These are phyloP conservation scores for Ochotona curzoniae DNA, from an alignment of 2,113 vertebrate species.

Conservation along the genomic window DNA sequence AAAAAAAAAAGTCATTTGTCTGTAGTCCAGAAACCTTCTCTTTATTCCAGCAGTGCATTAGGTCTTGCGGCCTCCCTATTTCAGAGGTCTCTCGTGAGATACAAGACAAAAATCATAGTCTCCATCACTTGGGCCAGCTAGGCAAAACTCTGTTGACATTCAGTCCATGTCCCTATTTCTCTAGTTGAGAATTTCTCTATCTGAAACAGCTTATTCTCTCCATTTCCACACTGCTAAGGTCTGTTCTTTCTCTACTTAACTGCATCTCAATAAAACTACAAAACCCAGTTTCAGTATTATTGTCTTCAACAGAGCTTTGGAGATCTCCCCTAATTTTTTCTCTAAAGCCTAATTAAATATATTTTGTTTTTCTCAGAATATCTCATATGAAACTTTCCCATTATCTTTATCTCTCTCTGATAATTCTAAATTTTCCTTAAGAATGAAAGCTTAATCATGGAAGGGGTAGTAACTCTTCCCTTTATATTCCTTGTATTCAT, in stretches of 20 bases:
- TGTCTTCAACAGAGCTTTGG: neutral
- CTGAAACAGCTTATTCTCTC: neutral
- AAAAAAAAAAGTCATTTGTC: neutral
- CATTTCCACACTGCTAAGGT: neutral
- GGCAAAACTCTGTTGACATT: neutral
- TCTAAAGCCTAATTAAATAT: neutral
- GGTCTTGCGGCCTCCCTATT: neutral
- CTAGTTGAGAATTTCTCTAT: neutral
- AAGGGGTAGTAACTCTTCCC: neutral
- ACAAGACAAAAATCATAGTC: neutral
- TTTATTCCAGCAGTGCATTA: neutral
- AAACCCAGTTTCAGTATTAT: neutral
- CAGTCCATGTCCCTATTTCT: fast-evolving
- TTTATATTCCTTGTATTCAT: neutral
- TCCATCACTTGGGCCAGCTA: neutral
- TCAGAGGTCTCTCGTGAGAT: neutral
- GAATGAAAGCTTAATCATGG: neutral
- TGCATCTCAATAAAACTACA: neutral
- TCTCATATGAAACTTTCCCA: neutral
- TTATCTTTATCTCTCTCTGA: neutral
- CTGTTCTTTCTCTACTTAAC: neutral
- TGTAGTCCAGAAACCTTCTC: neutral
- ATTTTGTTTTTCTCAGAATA: neutral
- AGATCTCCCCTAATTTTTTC: neutral
- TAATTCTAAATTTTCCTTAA: neutral